Conservation (phyloP, 1,140 invertebrate genomes). For the Zaprionus africanus region DNA sequence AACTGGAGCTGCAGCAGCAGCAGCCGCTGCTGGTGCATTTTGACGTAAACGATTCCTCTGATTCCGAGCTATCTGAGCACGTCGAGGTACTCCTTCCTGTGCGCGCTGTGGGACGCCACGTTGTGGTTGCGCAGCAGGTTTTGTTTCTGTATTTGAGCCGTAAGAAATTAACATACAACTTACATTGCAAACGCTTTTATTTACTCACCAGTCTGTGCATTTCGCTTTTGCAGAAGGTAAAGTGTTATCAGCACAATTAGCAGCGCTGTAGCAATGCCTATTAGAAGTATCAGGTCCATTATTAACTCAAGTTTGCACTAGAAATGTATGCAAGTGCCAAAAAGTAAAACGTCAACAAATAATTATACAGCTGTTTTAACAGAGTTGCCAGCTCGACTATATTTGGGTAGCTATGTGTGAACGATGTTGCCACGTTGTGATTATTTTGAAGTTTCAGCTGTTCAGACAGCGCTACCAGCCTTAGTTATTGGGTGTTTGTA, state of each 20-base stretch:
- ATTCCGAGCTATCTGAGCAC: slow-evolving; percentile 87
- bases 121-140: slow-evolving; percentile 63
- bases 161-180: background rate
- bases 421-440: background rate
- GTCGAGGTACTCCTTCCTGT: slow-evolving; percentile 86
- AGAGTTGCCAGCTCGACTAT: background rate
- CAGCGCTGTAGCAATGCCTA: slow-evolving; percentile 84
- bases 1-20: slow-evolving; percentile 69
- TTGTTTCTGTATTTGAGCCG: slow-evolving; percentile 44
- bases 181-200: background rate
- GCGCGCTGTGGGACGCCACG: slow-evolving; percentile 77
- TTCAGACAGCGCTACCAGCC: slow-evolving; percentile 32
- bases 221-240: slow-evolving; percentile 80
- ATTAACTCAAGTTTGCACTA: slow-evolving; percentile 32
- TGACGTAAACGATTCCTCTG: slow-evolving; percentile 86
- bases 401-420: background rate
- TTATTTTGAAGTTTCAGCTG: slow-evolving; percentile 27
- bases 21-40: slow-evolving; percentile 48
- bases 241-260: slow-evolving; percentile 84
- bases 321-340: slow-evolving; percentile 31
- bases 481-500: background rate
- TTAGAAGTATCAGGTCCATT: slow-evolving; percentile 86
- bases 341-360: slow-evolving; percentile 78
- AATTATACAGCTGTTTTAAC: slow-evolving; percentile 34
- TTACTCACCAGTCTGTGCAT: slow-evolving; percentile 56